Percentiles rank a stretch among this genome's conserved stretches.
These are phyloP conservation scores for Prunella fulvescens DNA, from an alignment of 2,113 vertebrate genomes.

Conservation along the genomic window DNA sequence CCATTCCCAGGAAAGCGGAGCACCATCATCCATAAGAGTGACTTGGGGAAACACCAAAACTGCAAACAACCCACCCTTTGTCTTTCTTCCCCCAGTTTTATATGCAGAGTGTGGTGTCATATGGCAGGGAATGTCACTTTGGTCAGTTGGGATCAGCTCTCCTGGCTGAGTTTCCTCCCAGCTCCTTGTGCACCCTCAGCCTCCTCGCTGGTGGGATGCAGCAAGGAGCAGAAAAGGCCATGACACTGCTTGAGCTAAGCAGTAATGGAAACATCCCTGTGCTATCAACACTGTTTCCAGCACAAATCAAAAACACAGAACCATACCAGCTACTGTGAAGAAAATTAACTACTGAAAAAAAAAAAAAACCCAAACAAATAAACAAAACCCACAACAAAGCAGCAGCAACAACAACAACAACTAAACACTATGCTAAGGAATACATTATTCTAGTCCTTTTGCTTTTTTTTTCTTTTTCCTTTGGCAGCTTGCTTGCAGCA, in stretches of 20 bases:
- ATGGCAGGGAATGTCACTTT: neutral
- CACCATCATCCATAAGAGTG: too few species aligned
- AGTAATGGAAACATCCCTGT: neutral
- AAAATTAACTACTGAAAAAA: neutral
- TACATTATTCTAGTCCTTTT: neutral
- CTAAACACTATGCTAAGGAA: neutral
- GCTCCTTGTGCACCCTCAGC: neutral
- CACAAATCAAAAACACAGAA: neutral
- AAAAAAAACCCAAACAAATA: neutral
- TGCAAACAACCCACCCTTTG: accelerated
- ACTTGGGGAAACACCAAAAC: neutral
- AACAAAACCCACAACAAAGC: neutral
- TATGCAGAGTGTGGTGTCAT: neutral
- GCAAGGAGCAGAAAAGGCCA: neutral
- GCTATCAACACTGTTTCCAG: neutral
- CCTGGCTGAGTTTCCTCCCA: neutral
- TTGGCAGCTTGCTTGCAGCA: neutral
- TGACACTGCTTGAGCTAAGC: neutral
- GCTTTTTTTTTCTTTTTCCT: neutral
- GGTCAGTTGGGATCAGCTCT: neutral
- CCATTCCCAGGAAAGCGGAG: neutral
- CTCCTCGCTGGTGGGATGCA: too few species aligned
- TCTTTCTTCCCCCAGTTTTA: neutral
- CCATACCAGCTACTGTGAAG: too few species aligned
- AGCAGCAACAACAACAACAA: neutral